phyloP scores from a whole-genome alignment of 2,888 invertebrate genomes.

The Xanthorhoe spadicearia region DNA sequence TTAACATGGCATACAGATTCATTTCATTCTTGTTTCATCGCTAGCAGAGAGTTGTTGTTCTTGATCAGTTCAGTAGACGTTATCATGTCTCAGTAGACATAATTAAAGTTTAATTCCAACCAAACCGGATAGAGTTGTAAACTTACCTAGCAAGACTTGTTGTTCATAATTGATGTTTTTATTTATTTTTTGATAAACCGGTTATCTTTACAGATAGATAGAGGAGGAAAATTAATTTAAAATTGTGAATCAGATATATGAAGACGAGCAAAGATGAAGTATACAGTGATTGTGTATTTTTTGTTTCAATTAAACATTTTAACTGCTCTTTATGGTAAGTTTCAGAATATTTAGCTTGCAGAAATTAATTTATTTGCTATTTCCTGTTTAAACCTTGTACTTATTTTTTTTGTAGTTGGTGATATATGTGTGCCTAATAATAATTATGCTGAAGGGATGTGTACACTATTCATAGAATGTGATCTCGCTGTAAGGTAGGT shows the following conservation, averaged over 20 bases:
- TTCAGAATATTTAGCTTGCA: not conserved
- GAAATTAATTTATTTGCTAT: not conserved
- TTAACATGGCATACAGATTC: too few species aligned
- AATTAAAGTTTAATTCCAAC: not conserved
- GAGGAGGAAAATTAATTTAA: conserved; percentile 19
- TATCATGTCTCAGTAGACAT: not conserved
- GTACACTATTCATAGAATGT: conserved; percentile 61
- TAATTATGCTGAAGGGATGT: conserved; percentile 56
- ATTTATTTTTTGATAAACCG: conserved; percentile 28
- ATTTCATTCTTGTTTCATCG: not conserved
- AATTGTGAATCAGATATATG: conserved; percentile 5
- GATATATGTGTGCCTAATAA: conserved; percentile 62
- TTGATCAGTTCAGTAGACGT: not conserved
- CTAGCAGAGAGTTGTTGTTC: not conserved
- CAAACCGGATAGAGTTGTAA: not conserved
- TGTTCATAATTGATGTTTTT: conserved; percentile 5
- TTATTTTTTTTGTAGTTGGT: conserved; percentile 57
- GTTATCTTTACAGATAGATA: conserved; percentile 19
- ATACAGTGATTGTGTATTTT: conserved; percentile 20
- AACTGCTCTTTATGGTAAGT: conserved; percentile 21
- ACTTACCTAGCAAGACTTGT: conserved; percentile 6
- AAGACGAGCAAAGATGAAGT: conserved; percentile 14
- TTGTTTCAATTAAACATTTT: conserved; percentile 10
- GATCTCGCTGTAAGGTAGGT: conserved; percentile 66
- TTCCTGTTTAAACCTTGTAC: not conserved